phyloP scores from a whole-genome alignment of 2,797 vertebrate genomes.

The Poeciliopsis turneri region DNA sequence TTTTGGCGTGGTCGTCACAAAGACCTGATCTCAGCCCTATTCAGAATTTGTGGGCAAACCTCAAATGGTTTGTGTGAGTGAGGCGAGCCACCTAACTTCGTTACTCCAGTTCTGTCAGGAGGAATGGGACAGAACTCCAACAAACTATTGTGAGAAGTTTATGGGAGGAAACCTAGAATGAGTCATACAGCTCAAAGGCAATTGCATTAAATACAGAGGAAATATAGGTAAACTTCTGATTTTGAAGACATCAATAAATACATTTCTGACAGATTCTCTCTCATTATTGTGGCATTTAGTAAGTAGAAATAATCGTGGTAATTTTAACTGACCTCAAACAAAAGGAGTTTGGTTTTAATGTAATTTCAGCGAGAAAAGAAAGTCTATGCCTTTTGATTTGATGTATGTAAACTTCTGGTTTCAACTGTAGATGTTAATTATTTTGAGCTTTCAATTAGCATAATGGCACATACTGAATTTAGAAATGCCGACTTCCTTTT shows the following conservation, averaged over 20 bases:
- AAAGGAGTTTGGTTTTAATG: too few species aligned
- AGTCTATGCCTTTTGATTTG: too few species aligned
- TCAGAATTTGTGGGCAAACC: neutral
- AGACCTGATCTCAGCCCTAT: too few species aligned
- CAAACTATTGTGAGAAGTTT: neutral
- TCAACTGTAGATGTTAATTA: too few species aligned
- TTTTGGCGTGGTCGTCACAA: too few species aligned
- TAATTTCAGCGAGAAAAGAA: too few species aligned
- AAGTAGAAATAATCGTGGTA: too few species aligned
- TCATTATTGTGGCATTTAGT: too few species aligned
- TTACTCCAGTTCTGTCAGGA: neutral
- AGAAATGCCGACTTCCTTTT: neutral
- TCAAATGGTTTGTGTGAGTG: neutral
- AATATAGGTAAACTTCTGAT: neutral
- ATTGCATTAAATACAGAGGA: neutral
- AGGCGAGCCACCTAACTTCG: neutral
- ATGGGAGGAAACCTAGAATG: too few species aligned
- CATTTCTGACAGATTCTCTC: neutral
- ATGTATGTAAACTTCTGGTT: too few species aligned
- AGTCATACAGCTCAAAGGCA: neutral
- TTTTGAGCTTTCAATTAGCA: neutral
- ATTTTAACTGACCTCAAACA: too few species aligned
- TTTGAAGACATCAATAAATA: neutral
- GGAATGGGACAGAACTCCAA: neutral
- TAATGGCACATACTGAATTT: neutral